Base-by-base conservation (phyloP, 1,140 invertebrate genomes). In the Bactericera cockerelli region DNA sequence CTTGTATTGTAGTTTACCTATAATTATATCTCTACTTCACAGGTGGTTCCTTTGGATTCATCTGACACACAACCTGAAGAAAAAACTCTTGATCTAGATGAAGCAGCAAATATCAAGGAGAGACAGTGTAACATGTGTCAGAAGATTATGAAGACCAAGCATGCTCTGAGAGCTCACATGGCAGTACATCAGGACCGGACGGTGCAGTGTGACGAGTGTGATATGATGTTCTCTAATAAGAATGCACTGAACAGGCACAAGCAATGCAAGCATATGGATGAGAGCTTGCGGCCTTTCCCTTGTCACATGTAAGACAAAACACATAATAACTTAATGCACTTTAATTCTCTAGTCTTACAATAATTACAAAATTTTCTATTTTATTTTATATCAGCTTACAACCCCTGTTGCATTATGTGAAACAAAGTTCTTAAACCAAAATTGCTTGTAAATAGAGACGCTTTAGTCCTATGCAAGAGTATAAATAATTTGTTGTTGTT, bases 241-340 rank as follows among this genome's bases (percentile, higher is more conserved):
- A 3, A 16, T 10, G 42, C 42, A 22, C 42, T 49, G 8, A n/a
- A 8, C 3, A 6, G 42, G 3, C 42, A 49, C 42, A 49, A 49
- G n/a, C n/a, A 49, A 22, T 49, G 42, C 22, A 49, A 49, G 19
- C 42, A 49, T 49, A 49, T 49, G 42, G 42, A 49, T 49, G n/a
- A 10, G 4, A 49, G 42, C 19, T 16, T 49, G n/a, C n/a, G 42
- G 4, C 42, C 42, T 4, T 49, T 49, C 42, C 42, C 42, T 10
- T 49, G 42, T 49, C 4, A 49, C n/a, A 6, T 49, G 42, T n/a
- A n/a, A n/a, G n/a, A n/a, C n/a, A n/a, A n/a, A n/a, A n/a, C n/a
- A n/a, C n/a, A n/a, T n/a, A n/a, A n/a, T n/a, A n/a, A n/a, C n/a
- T n/a, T n/a, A n/a, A n/a, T n/a, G n/a, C n/a, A n/a, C n/a, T n/a